phyloP scores from a whole-genome alignment of 2,113 vertebrate species.

The Tichodroma muraria region DNA sequence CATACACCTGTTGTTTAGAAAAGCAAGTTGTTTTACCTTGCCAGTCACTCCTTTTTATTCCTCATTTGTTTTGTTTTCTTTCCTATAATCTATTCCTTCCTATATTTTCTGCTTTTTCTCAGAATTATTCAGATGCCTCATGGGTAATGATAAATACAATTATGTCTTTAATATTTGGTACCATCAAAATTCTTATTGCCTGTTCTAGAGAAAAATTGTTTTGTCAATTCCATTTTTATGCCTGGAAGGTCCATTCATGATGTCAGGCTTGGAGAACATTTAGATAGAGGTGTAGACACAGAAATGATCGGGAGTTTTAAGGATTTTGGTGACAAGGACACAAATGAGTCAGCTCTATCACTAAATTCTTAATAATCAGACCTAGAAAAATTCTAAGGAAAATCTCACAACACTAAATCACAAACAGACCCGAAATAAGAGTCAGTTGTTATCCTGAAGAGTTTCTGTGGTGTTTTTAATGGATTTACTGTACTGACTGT shows the following conservation, averaged over 20 bases:
- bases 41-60: neutral
- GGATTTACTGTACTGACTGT: neutral
- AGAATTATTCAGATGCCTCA: neutral
- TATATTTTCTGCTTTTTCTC: neutral
- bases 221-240: neutral
- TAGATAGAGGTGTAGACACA: neutral
- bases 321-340: neutral
- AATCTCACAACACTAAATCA: neutral
- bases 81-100: neutral
- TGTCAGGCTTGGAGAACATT: neutral
- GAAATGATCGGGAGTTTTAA: neutral
- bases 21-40: neutral
- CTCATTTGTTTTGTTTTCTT: neutral
- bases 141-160: neutral
- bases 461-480: neutral
- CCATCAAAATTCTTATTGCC: neutral
- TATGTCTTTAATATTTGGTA: neutral
- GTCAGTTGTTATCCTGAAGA: neutral
- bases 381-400: neutral
- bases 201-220: neutral
- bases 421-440: neutral
- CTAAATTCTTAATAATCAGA: neutral
- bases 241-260: neutral
- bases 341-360: neutral
- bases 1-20: neutral